Evolutionary conservation across 1,140 invertebrate genomes (phyloP), one percentile per base, ranked within the genome.

Genomic region (Ceratina australensis): DNA sequence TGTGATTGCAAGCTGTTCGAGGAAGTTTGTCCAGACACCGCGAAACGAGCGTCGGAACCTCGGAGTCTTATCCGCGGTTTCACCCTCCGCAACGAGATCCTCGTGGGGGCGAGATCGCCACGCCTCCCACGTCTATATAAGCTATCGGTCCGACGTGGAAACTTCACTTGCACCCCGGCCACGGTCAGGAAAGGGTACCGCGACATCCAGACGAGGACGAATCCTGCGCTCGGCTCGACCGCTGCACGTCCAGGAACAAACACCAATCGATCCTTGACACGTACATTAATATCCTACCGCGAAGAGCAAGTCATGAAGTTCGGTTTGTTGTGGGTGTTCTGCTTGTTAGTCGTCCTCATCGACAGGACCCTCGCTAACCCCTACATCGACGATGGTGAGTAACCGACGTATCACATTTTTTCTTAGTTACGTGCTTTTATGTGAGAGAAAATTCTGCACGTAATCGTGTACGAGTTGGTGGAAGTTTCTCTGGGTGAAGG

Each of bases 101-200:
- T 83, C 79, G 80, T 82, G 83, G 82, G 79, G 78, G 84, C 72
- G 72, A 80, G 71, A 26, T 83, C 72, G 85, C 88, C 87, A 88
- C 88, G 88, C 88, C 88, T 86, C 84, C 85, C 69, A 75, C 78
- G 79, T 88, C 88, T 90, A 90, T 90, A 90, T 89, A 90, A 90
- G 83, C 80, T 73, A 80, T 61, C 73, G 65, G 67, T 66, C 74
- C 76, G 74, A 77, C 33, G 64, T 73, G 73, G 22, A 83, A 76
- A 75, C 79, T 76, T 86, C 89, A 90, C 83, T 90, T 84, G 86
- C 84, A 86, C 74, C 67, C 82, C 81, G 82, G 77, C 73, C 60
- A 66, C 78, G 63, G 73, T 72, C 67, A 72, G 49, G 47, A 54
- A 18, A 80, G 50, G 72, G 68, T 63, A 80, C 67, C n/a, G 52